phyloP scores from a whole-genome alignment of 2,113 vertebrate species.

The Rostratula benghalensis region DNA sequence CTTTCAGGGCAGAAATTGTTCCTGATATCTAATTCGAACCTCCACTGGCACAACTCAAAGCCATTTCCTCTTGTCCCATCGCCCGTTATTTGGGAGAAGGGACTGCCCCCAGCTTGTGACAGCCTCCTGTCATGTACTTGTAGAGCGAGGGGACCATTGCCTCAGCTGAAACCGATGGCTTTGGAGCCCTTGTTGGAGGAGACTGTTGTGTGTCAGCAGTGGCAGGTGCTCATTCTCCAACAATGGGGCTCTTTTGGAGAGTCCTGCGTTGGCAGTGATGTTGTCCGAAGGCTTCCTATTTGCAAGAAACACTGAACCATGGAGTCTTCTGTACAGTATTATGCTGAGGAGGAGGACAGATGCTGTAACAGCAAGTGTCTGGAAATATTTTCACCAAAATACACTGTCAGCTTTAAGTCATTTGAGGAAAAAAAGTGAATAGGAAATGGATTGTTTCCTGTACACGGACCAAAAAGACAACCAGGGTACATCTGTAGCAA shows the following conservation, averaged over 20 bases:
- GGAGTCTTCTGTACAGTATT: not conserved
- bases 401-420: not conserved
- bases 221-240: not conserved
- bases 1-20: not conserved
- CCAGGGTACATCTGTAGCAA: not conserved
- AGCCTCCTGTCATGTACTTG: not conserved
- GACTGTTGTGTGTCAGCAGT: not conserved
- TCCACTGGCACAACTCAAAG: not conserved
- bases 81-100: not conserved
- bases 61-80: not conserved
- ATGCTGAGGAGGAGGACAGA: not conserved
- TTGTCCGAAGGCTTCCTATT: not conserved
- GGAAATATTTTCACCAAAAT: not conserved
- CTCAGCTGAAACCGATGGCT: not conserved
- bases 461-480: not conserved
- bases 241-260: not conserved
- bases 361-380: not conserved
- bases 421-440: not conserved
- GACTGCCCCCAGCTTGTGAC: not conserved
- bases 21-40: not conserved
- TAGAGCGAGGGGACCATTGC: not conserved
- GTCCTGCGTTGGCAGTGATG: not conserved
- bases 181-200: not conserved
- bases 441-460: not conserved
- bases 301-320: not conserved